A percentile compares a stretch with the other conserved stretches of the same genome.
phyloP scores from a whole-genome alignment of 2,113 vertebrate genomes.

The Podiceps cristatus region DNA sequence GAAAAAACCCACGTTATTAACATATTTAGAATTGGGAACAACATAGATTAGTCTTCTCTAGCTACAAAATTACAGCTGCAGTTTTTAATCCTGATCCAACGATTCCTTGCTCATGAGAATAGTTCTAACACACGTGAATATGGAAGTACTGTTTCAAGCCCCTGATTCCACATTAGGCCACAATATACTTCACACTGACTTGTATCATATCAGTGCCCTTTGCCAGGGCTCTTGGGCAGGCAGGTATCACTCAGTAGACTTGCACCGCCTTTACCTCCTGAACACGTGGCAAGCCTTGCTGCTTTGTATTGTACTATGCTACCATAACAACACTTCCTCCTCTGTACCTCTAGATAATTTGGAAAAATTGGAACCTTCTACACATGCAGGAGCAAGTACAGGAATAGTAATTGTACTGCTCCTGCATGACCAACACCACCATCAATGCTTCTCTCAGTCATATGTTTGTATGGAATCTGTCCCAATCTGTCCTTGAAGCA shows the following conservation, averaged over 20 bases:
- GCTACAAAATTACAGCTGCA: neutral
- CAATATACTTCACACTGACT: neutral
- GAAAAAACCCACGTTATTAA: neutral
- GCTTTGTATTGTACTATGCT: neutral
- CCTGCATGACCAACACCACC: neutral
- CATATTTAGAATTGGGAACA: neutral
- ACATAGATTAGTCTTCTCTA: neutral
- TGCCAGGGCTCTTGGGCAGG: neutral
- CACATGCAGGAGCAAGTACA: neutral
- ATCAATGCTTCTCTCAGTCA: rapidly evolving
- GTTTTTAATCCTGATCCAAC: neutral
- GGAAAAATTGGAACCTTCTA: neutral
- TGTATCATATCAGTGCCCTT: rapidly evolving
- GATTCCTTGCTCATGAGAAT: neutral
- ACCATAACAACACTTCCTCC: neutral
- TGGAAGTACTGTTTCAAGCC: neutral
- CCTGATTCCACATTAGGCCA: neutral
- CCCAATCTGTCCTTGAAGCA: neutral
- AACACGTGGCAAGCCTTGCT: neutral
- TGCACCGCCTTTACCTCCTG: neutral
- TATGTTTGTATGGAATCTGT: neutral
- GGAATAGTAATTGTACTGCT: neutral
- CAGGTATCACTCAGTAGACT: neutral
- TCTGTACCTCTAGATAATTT: neutral
- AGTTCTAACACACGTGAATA: neutral